Percentiles rank a stretch among this genome's conserved stretches.
These are phyloP conservation scores for Oophaga pumilio DNA, from an alignment of 2,113 vertebrate species.

Conservation along the genomic window DNA sequence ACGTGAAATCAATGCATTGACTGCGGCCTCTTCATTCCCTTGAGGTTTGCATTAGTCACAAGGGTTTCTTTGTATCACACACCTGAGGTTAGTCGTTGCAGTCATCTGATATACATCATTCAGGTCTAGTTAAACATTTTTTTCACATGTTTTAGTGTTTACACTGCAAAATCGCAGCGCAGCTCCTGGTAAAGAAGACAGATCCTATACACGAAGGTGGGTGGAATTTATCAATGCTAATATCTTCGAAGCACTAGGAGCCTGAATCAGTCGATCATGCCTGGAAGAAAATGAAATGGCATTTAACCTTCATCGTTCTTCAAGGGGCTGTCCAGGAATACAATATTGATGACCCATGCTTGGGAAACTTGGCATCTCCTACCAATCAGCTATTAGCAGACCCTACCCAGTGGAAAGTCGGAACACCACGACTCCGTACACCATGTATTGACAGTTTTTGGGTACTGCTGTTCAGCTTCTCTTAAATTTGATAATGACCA, in stretches of 20 bases:
- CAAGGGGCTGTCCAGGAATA: not conserved
- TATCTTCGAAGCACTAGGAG: constrained; percentile 4
- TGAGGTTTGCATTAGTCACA: not conserved
- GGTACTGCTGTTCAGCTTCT: too few relatives aligned
- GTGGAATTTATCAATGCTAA: constrained; percentile 44
- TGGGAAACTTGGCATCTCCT: too few relatives aligned
- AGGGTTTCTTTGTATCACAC: not conserved
- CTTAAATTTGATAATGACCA: too few relatives aligned
- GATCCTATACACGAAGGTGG: constrained; percentile 19
- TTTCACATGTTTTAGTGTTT: not conserved
- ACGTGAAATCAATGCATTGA: not conserved
- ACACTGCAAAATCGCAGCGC: not conserved
- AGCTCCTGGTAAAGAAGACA: not conserved
- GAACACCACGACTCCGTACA: too few relatives aligned
- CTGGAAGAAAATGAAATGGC: not conserved
- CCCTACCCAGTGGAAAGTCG: too few relatives aligned
- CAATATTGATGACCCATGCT: too few relatives aligned
- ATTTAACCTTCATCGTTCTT: not conserved
- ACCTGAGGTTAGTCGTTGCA: not conserved
- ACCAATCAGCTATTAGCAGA: too few relatives aligned
- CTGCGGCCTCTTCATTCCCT: not conserved
- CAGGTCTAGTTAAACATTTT: constrained; percentile 7
- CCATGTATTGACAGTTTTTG: too few relatives aligned
- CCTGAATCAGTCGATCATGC: constrained; percentile 3
- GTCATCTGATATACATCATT: constrained; percentile 5